Base-by-base conservation (phyloP, 2,797 vertebrate species). In the Sebastes matsubarae region DNA sequence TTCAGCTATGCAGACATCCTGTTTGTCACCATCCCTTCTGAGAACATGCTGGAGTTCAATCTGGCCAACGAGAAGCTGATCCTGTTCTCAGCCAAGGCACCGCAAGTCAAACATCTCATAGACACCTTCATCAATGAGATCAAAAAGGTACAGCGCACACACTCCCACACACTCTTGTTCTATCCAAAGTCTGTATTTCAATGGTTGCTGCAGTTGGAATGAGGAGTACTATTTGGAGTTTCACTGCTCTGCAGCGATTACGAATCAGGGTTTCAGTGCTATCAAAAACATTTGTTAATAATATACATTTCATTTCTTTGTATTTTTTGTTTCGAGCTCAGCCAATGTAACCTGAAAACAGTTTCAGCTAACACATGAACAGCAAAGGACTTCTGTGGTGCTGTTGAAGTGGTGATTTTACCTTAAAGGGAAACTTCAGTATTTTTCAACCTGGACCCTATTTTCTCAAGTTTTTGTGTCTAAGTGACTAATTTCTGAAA, bases 41-140 rank as follows among this genome's bases (percentile, higher is more conserved):
- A 94, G 73, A 98, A 99, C 94, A 99, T 99, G 98, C 93, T 99
- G 92, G 98, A 99, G 90, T 97, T 99, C 92, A 99, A 99, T 91
- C 87, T 99, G 89, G 92, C 94, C 92, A 97, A 94, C 0, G 98
- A 99, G 94, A 99, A 99, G 92, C 93, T 99, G 82, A 98, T 99
- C 86, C 96, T 99, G 42, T 99, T 99, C 94, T 99, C 99, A 0
- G 95, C 98, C n/a, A 97, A 97, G 84, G 97, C 98, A 0, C 95
- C 91, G 2, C 98, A 99, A 87, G 97, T 98, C 94, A 99, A 99
- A 94, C 92, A 94, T 81, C 96, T 99, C 92, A 94, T 99, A 0
- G 98, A 99, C 81, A 93, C 92, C 75, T 99, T 98, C 96, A 97
- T 99, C 92, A 96, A 92, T 5, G 97, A 99, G 86, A 97, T 99